A percentile compares a stretch with the other conserved stretches of the same genome.
phyloP scores from a whole-genome alignment of 1,140 invertebrate genomes.

The Popillia japonica region DNA sequence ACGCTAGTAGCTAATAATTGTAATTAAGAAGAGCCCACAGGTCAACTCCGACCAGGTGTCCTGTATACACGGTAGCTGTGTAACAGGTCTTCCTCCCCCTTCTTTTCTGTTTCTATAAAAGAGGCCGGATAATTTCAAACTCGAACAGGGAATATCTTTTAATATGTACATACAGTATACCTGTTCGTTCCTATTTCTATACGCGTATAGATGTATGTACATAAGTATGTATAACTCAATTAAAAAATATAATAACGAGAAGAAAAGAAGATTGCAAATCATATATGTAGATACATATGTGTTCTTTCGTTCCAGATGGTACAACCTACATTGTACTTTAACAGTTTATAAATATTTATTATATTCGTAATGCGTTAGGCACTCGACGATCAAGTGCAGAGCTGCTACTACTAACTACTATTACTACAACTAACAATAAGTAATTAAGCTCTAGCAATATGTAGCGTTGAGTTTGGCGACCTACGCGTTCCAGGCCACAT shows the following conservation, averaged over 20 bases:
- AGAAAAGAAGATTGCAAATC: too few species aligned
- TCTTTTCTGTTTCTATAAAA: not conserved
- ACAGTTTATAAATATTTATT: conserved; percentile 41
- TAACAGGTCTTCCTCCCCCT: not conserved
- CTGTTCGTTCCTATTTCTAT: too few species aligned
- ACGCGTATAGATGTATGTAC: too few species aligned
- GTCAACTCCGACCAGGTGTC: conserved; percentile 42
- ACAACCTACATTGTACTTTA: too few species aligned
- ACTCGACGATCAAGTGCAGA: too few species aligned
- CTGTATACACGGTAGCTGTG: conserved; percentile 38
- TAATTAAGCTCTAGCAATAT: conserved; percentile 44
- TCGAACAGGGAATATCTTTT: conserved; percentile 35
- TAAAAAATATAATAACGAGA: too few species aligned
- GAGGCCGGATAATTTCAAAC: conserved; percentile 32
- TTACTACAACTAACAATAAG: conserved; percentile 43
- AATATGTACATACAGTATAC: too few species aligned
- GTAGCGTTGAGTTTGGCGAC: conserved; percentile 46
- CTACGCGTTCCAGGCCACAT: conserved; percentile 41
- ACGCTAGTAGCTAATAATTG: conserved; percentile 49
- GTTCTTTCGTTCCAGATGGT: too few species aligned
- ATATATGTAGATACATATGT: too few species aligned
- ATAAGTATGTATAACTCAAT: too few species aligned
- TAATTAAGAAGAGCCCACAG: conserved; percentile 47
- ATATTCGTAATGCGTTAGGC: too few species aligned
- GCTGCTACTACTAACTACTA: too few species aligned